A percentile compares a stretch with the other conserved stretches of the same genome.
These are phyloP conservation scores for Drosophila pseudotakahashii DNA, from an alignment of 2,888 invertebrate species.

Conservation along the genomic window DNA sequence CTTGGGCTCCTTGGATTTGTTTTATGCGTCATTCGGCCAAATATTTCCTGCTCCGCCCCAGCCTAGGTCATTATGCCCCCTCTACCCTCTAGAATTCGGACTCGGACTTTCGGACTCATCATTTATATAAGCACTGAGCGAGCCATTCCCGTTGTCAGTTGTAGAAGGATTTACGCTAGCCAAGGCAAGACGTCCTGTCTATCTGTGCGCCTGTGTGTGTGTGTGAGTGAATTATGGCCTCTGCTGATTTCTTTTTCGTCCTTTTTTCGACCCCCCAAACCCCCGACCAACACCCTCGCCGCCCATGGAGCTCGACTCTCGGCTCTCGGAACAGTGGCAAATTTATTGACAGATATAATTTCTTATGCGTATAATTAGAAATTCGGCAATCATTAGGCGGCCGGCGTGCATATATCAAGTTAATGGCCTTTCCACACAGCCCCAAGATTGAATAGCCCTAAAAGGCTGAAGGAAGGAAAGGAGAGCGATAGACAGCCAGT, in stretches of 20 bases:
- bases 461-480: constrained; percentile 39
- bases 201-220: constrained; percentile 52
- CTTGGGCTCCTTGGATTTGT: constrained; percentile 64
- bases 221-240: constrained; percentile 79
- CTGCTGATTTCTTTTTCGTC: constrained; percentile 71
- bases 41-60: constrained; percentile 66
- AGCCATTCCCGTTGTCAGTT: constrained; percentile 73
- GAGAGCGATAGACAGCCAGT: constrained; percentile 32
- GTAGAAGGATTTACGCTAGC: constrained; percentile 75
- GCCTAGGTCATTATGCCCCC: constrained; percentile 71
- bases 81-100: not conserved
- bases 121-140: constrained; percentile 76
- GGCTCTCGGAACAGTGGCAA: constrained; percentile 68
- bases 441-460: constrained; percentile 55
- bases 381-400: constrained; percentile 79
- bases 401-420: constrained; percentile 70
- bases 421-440: constrained; percentile 71
- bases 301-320: not conserved
- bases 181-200: constrained; percentile 37
- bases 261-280: constrained; percentile 50
- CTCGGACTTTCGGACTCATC: constrained; percentile 62
- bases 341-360: constrained; percentile 82
- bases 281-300: constrained; percentile 21
- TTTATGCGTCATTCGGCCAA: constrained; percentile 73
- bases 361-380: constrained; percentile 80